Base-by-base conservation (phyloP, 1,140 invertebrate genomes). In the Centruroides sculpturatus region DNA sequence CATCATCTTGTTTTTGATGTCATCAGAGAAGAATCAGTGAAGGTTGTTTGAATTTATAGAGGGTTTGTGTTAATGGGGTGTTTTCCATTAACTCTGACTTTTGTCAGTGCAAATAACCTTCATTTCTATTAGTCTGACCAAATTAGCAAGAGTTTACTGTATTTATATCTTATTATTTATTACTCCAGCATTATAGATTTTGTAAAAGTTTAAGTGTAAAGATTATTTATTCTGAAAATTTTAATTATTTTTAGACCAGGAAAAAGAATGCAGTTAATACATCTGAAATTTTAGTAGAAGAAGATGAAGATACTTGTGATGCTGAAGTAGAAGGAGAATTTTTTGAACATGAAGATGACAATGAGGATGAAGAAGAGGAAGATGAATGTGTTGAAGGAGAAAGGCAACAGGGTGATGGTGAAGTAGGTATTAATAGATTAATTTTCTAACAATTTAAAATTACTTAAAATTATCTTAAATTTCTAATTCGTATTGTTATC, bases 391-490 rank as follows among this genome's bases (percentile, higher is more conserved):
- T 63, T 47, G 70, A 69, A 35, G 72, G 69, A 59, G 72, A 74
- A 63, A 59, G 72, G 23, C 71, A 74, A 60, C 73, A 75, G 66
- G 75, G 73, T 12, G 75, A 75, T 69, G 73, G 72, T 52, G 66
- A 76, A 69, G 73, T 72, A 67, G 56, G 59, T 51, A 34, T 55
- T 53, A 46, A 41, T 23, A 23, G 23, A 23, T 23, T 23, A 23
- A 23, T 23, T 23, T 23, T 23, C 23, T 23, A 23, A 23, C 23
- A 23, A 23, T 23, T 41, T 41, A 41, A 8, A 41, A 41, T 41
- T 41, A 41, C 41, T 6, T 41, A 0, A 23, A 6, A 41, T 41
- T 41, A 41, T 41, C 8, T 41, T 8, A 41, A 2, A 6, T 6
- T 41, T 41, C 5, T 41, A 41, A 41, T 41, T 41, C 8, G 11